Evolutionary conservation across 2,888 invertebrate species (phyloP).

Genomic region (Drosophila paranaensis): DNA sequence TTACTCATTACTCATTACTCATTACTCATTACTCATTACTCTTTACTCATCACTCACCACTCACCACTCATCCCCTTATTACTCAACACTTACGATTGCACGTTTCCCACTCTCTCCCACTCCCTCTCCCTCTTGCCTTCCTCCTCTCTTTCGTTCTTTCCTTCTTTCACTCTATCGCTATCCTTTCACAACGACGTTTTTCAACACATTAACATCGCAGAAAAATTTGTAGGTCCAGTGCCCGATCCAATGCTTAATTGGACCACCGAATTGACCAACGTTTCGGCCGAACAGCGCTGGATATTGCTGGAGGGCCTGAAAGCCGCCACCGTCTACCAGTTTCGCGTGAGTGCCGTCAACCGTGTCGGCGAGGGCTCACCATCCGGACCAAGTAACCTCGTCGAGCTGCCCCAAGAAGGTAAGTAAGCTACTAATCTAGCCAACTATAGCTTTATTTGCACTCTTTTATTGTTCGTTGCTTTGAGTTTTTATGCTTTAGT

Average conservation of each 20-base stretch:
- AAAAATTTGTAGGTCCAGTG: conserved; percentile 90
- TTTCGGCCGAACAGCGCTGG: conserved; percentile 92
- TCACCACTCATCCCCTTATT: neutral
- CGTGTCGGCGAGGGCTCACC: conserved; percentile 97
- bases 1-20: neutral
- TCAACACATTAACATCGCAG: conserved; percentile 82
- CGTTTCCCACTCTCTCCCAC: neutral
- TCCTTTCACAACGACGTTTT: conserved; percentile 38
- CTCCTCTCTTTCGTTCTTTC: neutral
- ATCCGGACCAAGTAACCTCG: conserved; percentile 94
- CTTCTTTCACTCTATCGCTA: neutral
- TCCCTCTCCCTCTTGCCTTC: neutral
- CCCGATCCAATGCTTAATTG: conserved; percentile 94
- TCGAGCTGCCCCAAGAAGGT: conserved; percentile 98
- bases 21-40: neutral
- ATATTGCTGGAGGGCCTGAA: conserved; percentile 93
- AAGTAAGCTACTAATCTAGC: conserved; percentile 79
- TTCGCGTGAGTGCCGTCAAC: conserved; percentile 98
- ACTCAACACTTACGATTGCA: conserved; percentile 1
- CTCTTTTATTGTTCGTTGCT: neutral
- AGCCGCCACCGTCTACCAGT: conserved; percentile 98
- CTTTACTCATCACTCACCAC: neutral
- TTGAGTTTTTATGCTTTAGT: neutral
- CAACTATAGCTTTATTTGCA: neutral
- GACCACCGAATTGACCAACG: conserved; percentile 94